Base-by-base conservation (phyloP, 2,888 invertebrate species). In the Apocheima hispidaria region DNA sequence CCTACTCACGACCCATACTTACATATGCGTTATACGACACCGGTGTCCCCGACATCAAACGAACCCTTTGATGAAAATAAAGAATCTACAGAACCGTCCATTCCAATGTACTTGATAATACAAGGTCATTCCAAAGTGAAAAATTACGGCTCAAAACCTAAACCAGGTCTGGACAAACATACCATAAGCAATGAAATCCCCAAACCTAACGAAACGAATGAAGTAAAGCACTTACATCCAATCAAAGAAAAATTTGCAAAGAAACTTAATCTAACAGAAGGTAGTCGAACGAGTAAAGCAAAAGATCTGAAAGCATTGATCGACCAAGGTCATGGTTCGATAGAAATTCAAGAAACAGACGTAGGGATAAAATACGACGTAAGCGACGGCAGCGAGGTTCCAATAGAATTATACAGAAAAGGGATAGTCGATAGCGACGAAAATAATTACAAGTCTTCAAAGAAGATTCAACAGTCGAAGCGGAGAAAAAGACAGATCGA, bases 91-190 rank as follows among this genome's bases (percentile, higher is more conserved):
- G 88, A 87, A 73, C 93, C 94, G 67, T 86, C 90, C 2, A 93
- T 94, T 53, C 95, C 96, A 0, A 86, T 96, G 94, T 96, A 96
- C 77, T 90, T 97, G 21, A 97, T 97, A 26, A 97, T 97, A 71
- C 96, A 97, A 83, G 97, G 97, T 0, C 97, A 97, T 81, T 97
- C 97, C 0, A 97, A 97, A 88, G 97, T 97, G 0, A 97, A 97
- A 88, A 97, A 96, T 0, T 97, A 97, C 76, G 95, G 96, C 12
- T 95, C 96, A 0, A 93, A 93, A 65, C 93, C 93, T 59, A 86
- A 86, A 72, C 60, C 78, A 30, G 76, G 81, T 33, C 90, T 92
- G 3, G 88, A 92, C 26, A 87, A 89, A 60, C 78, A 83, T 40
- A 72, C 77, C 1, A 73, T 74, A 14, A 79, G 68, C 53, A 94